Percentiles rank a stretch among this genome's conserved stretches.
phyloP scores from a whole-genome alignment of 2,888 invertebrate species.

The Lithophane socia region DNA sequence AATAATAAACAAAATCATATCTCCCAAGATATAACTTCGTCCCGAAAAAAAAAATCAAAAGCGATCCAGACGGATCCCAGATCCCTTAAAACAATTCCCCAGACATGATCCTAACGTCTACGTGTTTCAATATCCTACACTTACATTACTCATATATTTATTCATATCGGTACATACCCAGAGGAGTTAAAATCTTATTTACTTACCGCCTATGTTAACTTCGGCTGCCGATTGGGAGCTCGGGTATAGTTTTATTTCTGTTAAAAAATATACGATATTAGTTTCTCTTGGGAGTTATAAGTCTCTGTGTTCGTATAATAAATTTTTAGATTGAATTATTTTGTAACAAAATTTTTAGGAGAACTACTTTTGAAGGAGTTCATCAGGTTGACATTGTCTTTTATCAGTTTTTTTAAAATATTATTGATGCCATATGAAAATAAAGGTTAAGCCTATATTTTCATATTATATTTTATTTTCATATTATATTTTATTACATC shows the following conservation, averaged over 20 bases:
- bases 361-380: background rate
- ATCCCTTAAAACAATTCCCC: constrained; percentile 57
- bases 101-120: constrained; percentile 45
- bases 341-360: constrained; percentile 4
- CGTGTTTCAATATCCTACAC: constrained; percentile 64
- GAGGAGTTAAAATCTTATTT: constrained; percentile 66
- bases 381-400: background rate
- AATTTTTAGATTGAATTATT: constrained; percentile 28
- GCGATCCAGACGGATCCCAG: background rate
- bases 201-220: constrained; percentile 74
- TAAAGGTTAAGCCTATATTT: no score
- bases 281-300: constrained; percentile 30
- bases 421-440: no score
- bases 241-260: constrained; percentile 81
- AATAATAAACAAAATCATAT: constrained; percentile 18
- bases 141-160: constrained; percentile 63
- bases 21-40: background rate
- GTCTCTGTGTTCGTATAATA: constrained; percentile 18
- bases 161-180: constrained; percentile 66
- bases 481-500: background rate
- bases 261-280: constrained; percentile 62
- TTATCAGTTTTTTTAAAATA: background rate
- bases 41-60: constrained; percentile 11
- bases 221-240: constrained; percentile 77
- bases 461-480: no score